A percentile compares a stretch with the other conserved stretches of the same genome.
These are phyloP conservation scores for Edolisoma coerulescens DNA, from an alignment of 2,113 vertebrate genomes.

Conservation along the genomic window DNA sequence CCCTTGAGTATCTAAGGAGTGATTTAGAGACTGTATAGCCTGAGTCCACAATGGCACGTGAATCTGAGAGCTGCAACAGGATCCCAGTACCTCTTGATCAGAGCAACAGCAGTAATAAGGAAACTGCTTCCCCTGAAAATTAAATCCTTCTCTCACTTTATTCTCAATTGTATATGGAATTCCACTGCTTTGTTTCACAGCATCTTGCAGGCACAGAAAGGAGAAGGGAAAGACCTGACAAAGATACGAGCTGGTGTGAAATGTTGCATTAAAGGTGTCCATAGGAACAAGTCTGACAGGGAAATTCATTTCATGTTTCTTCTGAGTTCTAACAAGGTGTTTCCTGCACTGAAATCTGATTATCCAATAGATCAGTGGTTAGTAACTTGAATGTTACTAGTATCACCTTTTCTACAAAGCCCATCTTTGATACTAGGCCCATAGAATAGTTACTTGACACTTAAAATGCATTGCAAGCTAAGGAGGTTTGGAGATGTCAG, in stretches of 20 bases:
- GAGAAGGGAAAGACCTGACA: neutral
- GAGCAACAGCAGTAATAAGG: neutral
- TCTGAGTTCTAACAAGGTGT: neutral
- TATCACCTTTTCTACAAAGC: neutral
- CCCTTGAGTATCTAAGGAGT: neutral
- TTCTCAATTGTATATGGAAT: neutral
- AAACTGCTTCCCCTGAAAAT: neutral
- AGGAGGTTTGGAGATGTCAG: neutral
- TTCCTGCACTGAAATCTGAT: neutral
- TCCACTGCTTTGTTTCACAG: neutral
- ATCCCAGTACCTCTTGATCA: neutral
- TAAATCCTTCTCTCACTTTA: neutral
- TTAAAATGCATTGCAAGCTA: neutral
- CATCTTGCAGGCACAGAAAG: neutral
- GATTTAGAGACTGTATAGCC: neutral
- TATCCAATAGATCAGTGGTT: neutral
- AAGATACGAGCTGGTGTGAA: neutral
- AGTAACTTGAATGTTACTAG: neutral
- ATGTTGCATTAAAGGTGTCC: neutral
- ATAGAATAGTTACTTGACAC: neutral
- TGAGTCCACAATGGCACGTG: rapidly evolving
- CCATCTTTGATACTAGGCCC: neutral
- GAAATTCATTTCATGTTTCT: neutral
- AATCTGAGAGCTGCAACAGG: neutral
- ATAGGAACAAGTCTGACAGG: neutral